phyloP scores from a whole-genome alignment of 2,888 invertebrate genomes.

The Lamproptera curius region DNA sequence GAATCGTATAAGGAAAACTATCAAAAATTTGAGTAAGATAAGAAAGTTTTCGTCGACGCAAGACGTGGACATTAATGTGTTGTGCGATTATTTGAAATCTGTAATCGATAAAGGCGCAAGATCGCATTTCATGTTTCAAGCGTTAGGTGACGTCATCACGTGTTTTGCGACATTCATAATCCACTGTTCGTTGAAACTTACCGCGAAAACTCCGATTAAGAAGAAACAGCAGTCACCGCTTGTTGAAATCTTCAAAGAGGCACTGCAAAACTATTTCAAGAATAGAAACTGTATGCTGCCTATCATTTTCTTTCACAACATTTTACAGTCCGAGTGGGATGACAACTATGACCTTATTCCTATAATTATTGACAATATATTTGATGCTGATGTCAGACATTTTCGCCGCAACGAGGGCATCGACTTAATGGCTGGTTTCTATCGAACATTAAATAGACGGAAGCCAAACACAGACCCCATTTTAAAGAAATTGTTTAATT shows the following conservation, averaged over 20 bases:
- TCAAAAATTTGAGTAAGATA: constrained; percentile 78
- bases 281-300: constrained; percentile 82
- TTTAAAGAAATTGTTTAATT: constrained; percentile 46
- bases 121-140: constrained; percentile 81
- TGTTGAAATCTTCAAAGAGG: constrained; percentile 69
- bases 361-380: constrained; percentile 77
- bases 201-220: constrained; percentile 48
- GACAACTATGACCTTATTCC: constrained; percentile 80
- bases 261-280: constrained; percentile 78
- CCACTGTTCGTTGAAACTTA: constrained; percentile 77
- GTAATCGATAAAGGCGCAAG: constrained; percentile 81
- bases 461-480: constrained; percentile 52
- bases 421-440: constrained; percentile 82
- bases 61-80: constrained; percentile 71
- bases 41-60: constrained; percentile 79
- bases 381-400: constrained; percentile 78
- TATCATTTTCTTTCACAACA: constrained; percentile 80
- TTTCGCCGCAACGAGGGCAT: constrained; percentile 83
- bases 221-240: constrained; percentile 53
- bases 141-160: constrained; percentile 81
- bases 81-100: constrained; percentile 76
- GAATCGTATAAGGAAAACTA: constrained; percentile 78
- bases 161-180: constrained; percentile 82
- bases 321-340: constrained; percentile 81
- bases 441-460: constrained; percentile 75